Base-by-base conservation (phyloP, 2,113 vertebrate species). In the Pitta sordida region DNA sequence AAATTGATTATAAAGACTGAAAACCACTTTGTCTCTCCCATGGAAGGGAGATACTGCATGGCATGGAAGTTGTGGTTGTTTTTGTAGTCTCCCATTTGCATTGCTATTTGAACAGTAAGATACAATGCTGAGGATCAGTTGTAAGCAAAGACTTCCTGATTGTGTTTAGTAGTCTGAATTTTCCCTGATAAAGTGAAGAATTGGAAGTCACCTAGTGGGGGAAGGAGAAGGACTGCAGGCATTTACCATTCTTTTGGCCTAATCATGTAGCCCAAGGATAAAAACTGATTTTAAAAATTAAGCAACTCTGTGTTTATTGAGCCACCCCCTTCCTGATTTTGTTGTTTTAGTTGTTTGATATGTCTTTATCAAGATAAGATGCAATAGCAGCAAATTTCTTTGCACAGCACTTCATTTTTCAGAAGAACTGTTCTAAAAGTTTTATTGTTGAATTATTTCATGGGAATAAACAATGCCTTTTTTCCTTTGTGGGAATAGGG, bases 1-100 rank as follows among this genome's bases (percentile, higher is more conserved):
- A 48, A 74, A 76, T 10, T 29, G 23, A 7, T 52, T 83, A 27
- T 34, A 22, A 77, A 60, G 30, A 55, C 10, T 41, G 48, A 60
- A 90, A 59, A 36, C 23, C 18, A 41, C 36, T 68, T 86, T 36
- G 17, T 34, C 22, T 48, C 3, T 32, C n/a, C 8, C 10, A 1
- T 55, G 56, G 36, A 49, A 71, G 23, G 32, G 32, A 32, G 7
- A 21, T 78, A 21, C 39, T 0, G 0, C 0, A 2, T 52, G 27
- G 19, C 1, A 0, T 52, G 44, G 51, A 51, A 82, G 10, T 27
- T 73, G 30, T 36, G 15, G 32, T 74, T 11, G 0, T 75, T 87
- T 13, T 13, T 15, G 3, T 52, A 53, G 46, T 80, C 16, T 81
- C 15, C 12, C 6, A 7, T 37, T 77, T 67, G 24, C 26, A 23